Evolutionary conservation across 64 coral and sea anemone genomes (phyloP), one percentile per base, ranked within the genome.

Genomic region (Orbicella faveolata): DNA sequence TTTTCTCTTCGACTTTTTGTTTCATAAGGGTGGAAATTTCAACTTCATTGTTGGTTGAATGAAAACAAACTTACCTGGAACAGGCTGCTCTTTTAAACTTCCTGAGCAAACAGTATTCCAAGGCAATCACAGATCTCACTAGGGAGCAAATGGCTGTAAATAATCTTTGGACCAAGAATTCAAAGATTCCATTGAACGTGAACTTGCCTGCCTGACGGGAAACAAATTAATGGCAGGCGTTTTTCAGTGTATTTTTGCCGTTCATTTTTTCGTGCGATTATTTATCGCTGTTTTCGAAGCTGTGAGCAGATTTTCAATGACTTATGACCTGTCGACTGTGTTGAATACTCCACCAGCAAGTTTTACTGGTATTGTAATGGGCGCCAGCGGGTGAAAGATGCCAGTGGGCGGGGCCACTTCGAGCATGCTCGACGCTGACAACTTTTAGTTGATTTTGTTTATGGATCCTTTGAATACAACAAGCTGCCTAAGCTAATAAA

Each of bases 321-420:
- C 67, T 2, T 20, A 52, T 72, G 37, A 85, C 82, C 82, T 85
- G 82, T 85, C 72, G 12, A 30, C 0, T 73, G 34, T 51, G 63
- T 85, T 72, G 64, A 85, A 85, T 85, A 26, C 37, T 85, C 81
- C 82, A 85, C 82, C 82, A 16, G 82, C n/a, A 85, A 73, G 19
- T 30, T 6, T 72, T 34, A 44, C 82, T 52, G 82, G 82, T 85
- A 73, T 2, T 85, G 19, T 10, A 72, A 9, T 17, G 63, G 52
- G 35, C 63, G 63, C 63, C 65, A 33, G 23, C 82, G 63, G 82
- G 64, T 85, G 18, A 30, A 33, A 33, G 3, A 30, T 59, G 52
- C 34, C 77, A 57, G 77, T 57, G 51, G 25, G 26, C 0, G 77
- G 77, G 30, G n/a, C 15, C 51, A 9, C 20, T 79, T 33, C 51